Percentiles rank a stretch among this genome's conserved stretches.
Evolutionary conservation across 2,113 vertebrate species (phyloP).

Genomic region (Uria lomvia): DNA sequence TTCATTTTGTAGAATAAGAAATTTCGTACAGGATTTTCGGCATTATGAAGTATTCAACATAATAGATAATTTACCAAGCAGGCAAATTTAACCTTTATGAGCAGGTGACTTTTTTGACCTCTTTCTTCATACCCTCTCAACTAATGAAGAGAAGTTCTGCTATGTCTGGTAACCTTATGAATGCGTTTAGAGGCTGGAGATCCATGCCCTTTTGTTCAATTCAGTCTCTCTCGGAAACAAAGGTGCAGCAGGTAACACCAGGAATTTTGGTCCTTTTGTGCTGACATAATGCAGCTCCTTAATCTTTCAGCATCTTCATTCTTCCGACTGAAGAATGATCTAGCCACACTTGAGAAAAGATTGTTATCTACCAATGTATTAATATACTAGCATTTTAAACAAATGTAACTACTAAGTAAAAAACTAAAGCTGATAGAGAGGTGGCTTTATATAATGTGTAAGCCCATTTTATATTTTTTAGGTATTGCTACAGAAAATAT

Average conservation of each 20-base stretch:
- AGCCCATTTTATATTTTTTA: background rate
- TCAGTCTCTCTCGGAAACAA: background rate
- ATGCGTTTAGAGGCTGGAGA: background rate
- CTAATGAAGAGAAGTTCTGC: background rate
- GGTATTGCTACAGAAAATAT: background rate
- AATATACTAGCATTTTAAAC: background rate
- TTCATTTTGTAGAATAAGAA: background rate
- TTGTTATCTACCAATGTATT: background rate
- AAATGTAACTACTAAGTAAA: background rate
- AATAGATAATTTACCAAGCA: background rate
- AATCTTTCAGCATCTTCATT: background rate
- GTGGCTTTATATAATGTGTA: background rate
- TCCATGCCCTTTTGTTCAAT: background rate
- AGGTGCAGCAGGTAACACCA: accelerated
- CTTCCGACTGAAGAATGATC: background rate
- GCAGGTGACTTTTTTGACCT: background rate
- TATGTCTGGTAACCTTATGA: background rate
- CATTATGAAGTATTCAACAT: background rate
- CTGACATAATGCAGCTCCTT: background rate
- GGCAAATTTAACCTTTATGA: background rate
- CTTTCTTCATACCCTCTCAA: background rate
- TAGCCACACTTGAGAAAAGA: background rate
- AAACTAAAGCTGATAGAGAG: background rate
- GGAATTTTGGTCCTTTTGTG: background rate
- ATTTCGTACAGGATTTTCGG: background rate